Base-by-base conservation (phyloP, 2,888 invertebrate genomes). In the Antitype chi region DNA sequence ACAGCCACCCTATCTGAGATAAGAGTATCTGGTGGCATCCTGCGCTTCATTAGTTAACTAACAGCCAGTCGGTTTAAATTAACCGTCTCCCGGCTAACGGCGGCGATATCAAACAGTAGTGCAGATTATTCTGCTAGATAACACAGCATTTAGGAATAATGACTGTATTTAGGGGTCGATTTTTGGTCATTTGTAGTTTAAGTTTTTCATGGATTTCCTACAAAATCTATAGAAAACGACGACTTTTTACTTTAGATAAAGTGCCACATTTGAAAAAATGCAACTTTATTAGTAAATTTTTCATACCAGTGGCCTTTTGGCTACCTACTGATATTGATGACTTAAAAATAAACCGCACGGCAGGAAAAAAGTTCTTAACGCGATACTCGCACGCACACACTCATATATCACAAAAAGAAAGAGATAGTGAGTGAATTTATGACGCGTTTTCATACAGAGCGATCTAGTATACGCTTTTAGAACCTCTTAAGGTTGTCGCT, bases 1-100 rank as follows among this genome's bases (percentile, higher is more conserved):
- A 11, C 38, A 25, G 74, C 23, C 85, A 79, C 80, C 81, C 78
- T 79, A 74, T 70, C 67, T 17, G 23, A 73, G 84, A 84, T 86
- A 84, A 74, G 74, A 68, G 76, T 80, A 81, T 75, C 83, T 82
- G 49, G 70, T 68, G 38, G 71, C 76, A 72, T 78, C 81, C 80
- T 78, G 80, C 52, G 82, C 82, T 86, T 87, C 88, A 88, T 87
- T 88, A 88, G 86, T 88, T 88, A 70, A 62, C 77, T 85, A 86
- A 80, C 80, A 81, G 79, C 71, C 73, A 70, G 83, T 49, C 70
- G 76, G 84, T 74, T 88, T 82, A 84, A 87, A 88, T 85, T 81
- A 88, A 87, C 88, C 73, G 75, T 81, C 80, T 64, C 81, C 63
- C 76, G 57, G 9, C 59, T 81, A 80, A 81, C 79, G 74, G 80